A percentile compares a stretch with the other conserved stretches of the same genome.
Conservation (phyloP, 1,140 invertebrate species). For the Drosophila tristis region DNA sequence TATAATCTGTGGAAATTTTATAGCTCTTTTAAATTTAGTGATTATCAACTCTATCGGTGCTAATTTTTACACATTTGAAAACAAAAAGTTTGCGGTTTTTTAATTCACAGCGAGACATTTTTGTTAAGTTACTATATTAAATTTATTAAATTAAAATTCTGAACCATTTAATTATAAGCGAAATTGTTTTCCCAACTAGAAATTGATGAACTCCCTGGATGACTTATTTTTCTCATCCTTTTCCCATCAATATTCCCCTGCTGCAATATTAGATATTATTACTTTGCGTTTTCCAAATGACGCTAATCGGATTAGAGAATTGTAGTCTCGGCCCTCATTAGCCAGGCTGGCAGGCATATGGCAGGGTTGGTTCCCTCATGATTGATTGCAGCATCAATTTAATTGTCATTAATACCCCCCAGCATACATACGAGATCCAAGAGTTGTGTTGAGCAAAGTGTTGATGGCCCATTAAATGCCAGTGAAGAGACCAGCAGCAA, state of each 20-base stretch:
- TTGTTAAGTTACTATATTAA: neutral
- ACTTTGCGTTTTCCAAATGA: constrained; percentile 13
- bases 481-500: constrained; percentile 19
- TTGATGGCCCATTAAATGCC: constrained; percentile 63
- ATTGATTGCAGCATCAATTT: constrained; percentile 71
- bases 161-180: too few relatives aligned
- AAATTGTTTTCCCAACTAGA: neutral
- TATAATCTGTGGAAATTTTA: too few relatives aligned
- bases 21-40: too few relatives aligned
- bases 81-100: too few relatives aligned
- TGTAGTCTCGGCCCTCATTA: constrained; percentile 54
- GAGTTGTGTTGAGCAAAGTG: constrained; percentile 43
- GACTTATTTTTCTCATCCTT: neutral
- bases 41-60: too few relatives aligned
- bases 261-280: neutral
- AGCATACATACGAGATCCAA: constrained; percentile 25
- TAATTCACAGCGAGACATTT: neutral
- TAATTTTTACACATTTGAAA: too few relatives aligned
- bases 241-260: neutral
- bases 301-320: constrained; percentile 40
- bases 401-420: constrained; percentile 63
- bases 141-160: neutral
- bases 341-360: constrained; percentile 33
- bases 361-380: constrained; percentile 19
- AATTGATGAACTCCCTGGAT: neutral